Evolutionary conservation across 2,888 invertebrate species (phyloP), one percentile per base, ranked within the genome.

Genomic region (Chironomus riparius): DNA sequence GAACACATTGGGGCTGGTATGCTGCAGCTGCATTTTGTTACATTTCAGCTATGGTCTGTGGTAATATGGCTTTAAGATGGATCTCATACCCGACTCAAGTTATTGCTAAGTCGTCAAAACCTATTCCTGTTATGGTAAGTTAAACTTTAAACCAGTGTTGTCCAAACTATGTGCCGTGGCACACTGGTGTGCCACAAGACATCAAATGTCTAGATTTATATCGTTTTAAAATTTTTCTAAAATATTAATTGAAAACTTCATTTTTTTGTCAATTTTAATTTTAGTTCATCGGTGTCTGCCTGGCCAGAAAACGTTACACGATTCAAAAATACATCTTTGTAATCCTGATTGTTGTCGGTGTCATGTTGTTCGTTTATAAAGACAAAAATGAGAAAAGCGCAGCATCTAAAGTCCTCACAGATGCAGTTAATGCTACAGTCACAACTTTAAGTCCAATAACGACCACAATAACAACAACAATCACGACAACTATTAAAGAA

Each of bases 301-400:
- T 72, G 1, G 72, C 72, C 7, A 28, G 47, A 5, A 72, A 72
- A 21, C 72, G 72, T 6, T 72, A 72, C 38, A 72, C 72, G 10
- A 72, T 72, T 62, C 72, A 72, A 38, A 72, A 72, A 18, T 72
- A 72, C 24, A 50, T 72, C 13, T 72, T 72, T 15, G 72, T 72
- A 1, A 7, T 72, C 15, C 28, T 72, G 2, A 72, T 72, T 6
- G 72, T 72, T 2, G 62, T 72, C 12, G 72, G 72, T 62, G 72
- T 72, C 15, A 47, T 72, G 5, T 10, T 72, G 61, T 72, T 72
- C 15, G 38, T 72, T 6, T 72, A 62, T 7, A 62, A 72, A 62
- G 72, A 72, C 4, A 28, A 28, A 2, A 50, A 18, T 4, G 47
- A 24, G n/a, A 65, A 65, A 21, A 22, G 13, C 13, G 4, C 4